Percentiles rank a stretch among this genome's conserved stretches.
Conservation (phyloP, 2,113 vertebrate genomes). For the Albula goreensis region DNA sequence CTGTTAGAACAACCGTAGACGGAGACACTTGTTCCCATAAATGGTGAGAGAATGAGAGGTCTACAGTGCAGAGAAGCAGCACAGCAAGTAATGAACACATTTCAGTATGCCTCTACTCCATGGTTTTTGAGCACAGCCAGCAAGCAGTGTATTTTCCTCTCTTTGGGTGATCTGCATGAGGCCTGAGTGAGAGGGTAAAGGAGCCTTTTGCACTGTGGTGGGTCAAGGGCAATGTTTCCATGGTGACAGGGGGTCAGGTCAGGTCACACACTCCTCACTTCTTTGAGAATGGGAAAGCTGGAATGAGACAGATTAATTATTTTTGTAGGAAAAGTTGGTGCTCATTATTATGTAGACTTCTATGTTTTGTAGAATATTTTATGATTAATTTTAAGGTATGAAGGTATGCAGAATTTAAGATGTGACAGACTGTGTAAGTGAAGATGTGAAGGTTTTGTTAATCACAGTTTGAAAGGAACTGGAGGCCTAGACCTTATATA, state of each 20-base stretch:
- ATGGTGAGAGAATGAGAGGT: background rate
- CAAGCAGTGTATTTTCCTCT: background rate
- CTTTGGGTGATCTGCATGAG: background rate
- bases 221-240: background rate
- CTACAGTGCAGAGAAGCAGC: background rate
- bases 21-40: constrained; percentile 13
- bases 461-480: background rate
- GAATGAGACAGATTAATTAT: background rate
- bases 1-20: background rate
- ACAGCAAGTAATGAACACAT: constrained; percentile 2
- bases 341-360: background rate
- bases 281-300: background rate
- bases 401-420: too few relatives aligned
- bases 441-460: too few relatives aligned
- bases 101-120: background rate
- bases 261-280: constrained; percentile 1
- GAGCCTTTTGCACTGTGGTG: constrained; percentile 10
- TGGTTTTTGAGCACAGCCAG: background rate
- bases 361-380: background rate
- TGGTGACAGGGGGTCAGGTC: constrained; percentile 19
- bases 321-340: background rate
- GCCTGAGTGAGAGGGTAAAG: background rate
- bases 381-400: background rate
- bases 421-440: too few relatives aligned
- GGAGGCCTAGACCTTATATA: background rate